Conservation (phyloP, 2,113 vertebrate species). For the Rhadina sibilatrix region DNA sequence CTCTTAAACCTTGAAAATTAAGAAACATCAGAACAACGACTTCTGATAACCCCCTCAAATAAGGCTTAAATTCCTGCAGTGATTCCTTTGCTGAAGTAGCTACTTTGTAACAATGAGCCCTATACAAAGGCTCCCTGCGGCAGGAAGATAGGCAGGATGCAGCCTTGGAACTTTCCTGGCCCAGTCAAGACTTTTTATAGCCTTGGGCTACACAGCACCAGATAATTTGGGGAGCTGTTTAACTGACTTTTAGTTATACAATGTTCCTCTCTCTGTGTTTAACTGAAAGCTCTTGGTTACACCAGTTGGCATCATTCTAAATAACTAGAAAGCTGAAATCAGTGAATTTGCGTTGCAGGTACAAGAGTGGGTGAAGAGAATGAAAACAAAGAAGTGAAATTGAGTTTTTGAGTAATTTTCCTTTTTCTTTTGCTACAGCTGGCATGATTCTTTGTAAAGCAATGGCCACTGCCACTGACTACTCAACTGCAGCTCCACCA, state of each 20-base stretch:
- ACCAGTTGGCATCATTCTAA: slow-evolving; percentile 19
- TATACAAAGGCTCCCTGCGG: slow-evolving; percentile 33
- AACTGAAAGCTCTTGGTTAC: slow-evolving; percentile 52
- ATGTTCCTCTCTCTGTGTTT: slow-evolving; percentile 29
- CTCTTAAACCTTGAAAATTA: slow-evolving; percentile 18
- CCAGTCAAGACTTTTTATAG: slow-evolving; percentile 45
- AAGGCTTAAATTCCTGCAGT: slow-evolving; percentile 33
- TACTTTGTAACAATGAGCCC: slow-evolving; percentile 63
- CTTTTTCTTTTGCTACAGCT: not conserved
- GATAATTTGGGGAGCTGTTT: slow-evolving; percentile 51
- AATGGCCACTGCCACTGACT: not conserved
- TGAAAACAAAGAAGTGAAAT: slow-evolving; percentile 9
- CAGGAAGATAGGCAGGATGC: slow-evolving; percentile 52
- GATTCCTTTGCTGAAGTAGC: slow-evolving; percentile 45
- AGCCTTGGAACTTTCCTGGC: slow-evolving; percentile 36
- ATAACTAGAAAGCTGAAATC: not conserved
- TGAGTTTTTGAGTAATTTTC: not conserved
- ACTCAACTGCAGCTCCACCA: not conserved
- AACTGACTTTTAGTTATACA: slow-evolving; percentile 41
- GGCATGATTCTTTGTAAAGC: not conserved
- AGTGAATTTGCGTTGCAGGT: not conserved
- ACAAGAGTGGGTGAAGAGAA: not conserved
- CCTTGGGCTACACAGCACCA: slow-evolving; percentile 35
- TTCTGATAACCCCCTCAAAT: slow-evolving; percentile 45
- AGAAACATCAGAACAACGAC: slow-evolving; percentile 44